Conservation (phyloP, 2,113 vertebrate species). For the Dolichotis patagonum region DNA sequence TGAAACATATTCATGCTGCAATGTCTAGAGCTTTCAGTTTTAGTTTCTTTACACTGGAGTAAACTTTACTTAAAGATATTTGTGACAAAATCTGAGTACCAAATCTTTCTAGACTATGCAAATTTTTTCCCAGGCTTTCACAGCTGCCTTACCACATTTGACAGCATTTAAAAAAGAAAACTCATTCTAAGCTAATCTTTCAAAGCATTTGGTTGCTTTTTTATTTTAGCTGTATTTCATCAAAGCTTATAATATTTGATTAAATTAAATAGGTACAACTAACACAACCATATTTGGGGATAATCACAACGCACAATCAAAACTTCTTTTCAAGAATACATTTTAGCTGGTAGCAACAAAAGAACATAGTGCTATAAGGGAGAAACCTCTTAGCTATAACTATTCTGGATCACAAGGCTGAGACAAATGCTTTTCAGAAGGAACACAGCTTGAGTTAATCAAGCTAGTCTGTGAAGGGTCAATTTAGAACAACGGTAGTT, state of each 20-base stretch:
- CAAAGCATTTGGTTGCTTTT: conserved; percentile 26
- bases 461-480: neutral
- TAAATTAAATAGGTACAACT: neutral
- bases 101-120: neutral
- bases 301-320: neutral
- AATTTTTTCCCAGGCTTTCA: neutral
- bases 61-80: neutral
- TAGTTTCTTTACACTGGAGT: neutral
- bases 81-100: neutral
- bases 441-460: neutral
- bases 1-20: neutral
- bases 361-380: neutral
- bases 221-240: neutral
- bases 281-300: neutral
- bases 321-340: neutral
- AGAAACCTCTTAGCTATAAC: neutral
- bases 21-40: neutral
- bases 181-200: conserved; percentile 19
- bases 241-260: conserved; percentile 2
- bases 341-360: neutral
- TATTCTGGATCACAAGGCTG: neutral
- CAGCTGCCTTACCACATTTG: conserved; percentile 28
- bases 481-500: neutral
- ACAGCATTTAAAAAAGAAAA: conserved; percentile 53
- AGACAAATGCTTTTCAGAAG: neutral